Evolutionary conservation across 2,797 vertebrate genomes (phyloP), one percentile per base, ranked within the genome.

Genomic region (Peromyscus aztecus): DNA sequence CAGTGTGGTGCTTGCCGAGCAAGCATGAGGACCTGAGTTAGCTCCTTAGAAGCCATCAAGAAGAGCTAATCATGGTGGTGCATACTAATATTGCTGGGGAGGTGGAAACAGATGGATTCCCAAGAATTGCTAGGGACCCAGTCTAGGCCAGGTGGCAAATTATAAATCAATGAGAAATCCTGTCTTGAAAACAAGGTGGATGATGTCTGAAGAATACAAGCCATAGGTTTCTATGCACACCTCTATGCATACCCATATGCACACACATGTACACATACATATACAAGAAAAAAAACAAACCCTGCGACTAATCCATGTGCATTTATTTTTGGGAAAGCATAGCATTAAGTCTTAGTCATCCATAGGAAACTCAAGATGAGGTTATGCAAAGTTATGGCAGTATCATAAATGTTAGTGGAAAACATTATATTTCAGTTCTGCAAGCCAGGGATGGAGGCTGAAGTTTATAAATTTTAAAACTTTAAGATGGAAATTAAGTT

Each of bases 401-500:
- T 46, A 52, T 83, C 52, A 65, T 59, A 81, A 78, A 49, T 6
- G 77, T 85, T 61, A 82, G 43, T 69, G 61, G 90, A 88, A 82
- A 17, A 77, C 4, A 24, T 55, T 69, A 49, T 17, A 80, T 96
- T 95, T 95, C 59, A 82, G 67, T 78, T 94, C 57, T 90, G 24
- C 4, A 91, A 89, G 61, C 8, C 31, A 94, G 43, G 29, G 34
- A 55, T 89, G 13, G 91, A 94, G 27, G n/a, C 23, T 80, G 59
- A 95, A 67, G 73, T 77, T 93, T 94, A 95, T 43, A 82, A 46
- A 88, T 78, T 82, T 85, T 92, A 85, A 96, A 96, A 77, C 88
- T 83, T 43, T 71, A 65, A 92, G 52, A 85, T 71, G 95, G 52
- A 96, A 97, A 94, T 95, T 78, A 95, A 95, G 34, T 84, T 95